Evolutionary conservation across 2,113 vertebrate genomes (phyloP).

Genomic region (Pogonocichla stellata): DNA sequence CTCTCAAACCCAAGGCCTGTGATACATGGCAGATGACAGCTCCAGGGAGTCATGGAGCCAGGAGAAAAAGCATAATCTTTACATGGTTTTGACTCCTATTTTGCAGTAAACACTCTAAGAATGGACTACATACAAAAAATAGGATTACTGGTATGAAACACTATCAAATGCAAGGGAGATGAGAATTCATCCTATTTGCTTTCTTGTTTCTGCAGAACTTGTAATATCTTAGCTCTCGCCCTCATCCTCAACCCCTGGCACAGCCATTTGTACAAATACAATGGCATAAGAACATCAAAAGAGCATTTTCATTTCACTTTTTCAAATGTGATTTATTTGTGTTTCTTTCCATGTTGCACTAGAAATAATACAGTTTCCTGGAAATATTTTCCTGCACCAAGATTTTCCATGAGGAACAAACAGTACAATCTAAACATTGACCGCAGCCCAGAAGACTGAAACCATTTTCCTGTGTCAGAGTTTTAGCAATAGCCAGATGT

Average conservation of each 20-base stretch:
- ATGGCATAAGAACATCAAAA: neutral
- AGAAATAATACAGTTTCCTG: neutral
- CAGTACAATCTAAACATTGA: neutral
- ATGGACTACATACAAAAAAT: neutral
- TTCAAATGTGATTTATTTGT: neutral
- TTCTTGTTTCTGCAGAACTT: neutral
- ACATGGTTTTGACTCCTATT: neutral
- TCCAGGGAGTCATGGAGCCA: neutral
- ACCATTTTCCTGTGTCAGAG: constrained; percentile 14
- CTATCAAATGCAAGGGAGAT: neutral
- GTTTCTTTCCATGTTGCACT: neutral
- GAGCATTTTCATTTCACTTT: neutral
- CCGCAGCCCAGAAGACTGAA: constrained; percentile 8
- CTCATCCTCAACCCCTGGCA: neutral
- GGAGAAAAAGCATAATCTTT: neutral
- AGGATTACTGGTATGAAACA: neutral
- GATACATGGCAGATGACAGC: neutral
- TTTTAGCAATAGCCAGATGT: constrained; percentile 39
- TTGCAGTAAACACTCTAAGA: neutral
- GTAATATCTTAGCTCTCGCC: neutral
- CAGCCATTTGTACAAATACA: neutral
- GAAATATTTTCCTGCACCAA: neutral
- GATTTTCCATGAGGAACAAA: constrained; percentile 19
- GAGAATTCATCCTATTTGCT: neutral
- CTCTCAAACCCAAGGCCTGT: neutral